Base-by-base conservation (phyloP, 2,888 invertebrate species). In the Dexiosoma caninum region DNA sequence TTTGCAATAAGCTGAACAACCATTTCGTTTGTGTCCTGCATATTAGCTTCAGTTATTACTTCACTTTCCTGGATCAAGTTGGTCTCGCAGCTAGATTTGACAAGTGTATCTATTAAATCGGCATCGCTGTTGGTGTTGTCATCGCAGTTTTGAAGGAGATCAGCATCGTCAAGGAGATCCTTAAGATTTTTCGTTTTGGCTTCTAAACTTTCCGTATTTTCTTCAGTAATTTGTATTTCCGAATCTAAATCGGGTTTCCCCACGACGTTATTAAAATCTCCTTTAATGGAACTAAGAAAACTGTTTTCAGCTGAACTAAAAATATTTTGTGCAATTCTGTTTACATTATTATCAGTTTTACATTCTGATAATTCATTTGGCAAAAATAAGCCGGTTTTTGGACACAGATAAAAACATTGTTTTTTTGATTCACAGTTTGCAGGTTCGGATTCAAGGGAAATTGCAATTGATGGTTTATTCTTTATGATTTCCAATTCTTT, bases 11-110 rank as follows among this genome's bases (percentile, higher is more conserved):
- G 71, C 7, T 94, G 90, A 71, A 92, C 92, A 75, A 94, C 92
- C 78, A 94, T 93, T 85, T 94, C 94, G 2, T 91, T 90, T 7
- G 92, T 92, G 0, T 16, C 30, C 9, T 59, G 35, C 82, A 85
- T 21, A 23, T 1, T 10, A 12, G 91, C 76, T 72, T 71, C 83
- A 72, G 30, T 64, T 32, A 42, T 46, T 44, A 81, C 53, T 66
- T 86, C 85, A 72, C 84, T 84, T 23, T 85, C 85, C 74, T 88
- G 87, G 83, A 89, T 87, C 83, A 92, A 92, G 85, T 93, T 92
- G 85, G 93, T 92, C 85, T 93, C 93, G 86, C 93, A 93, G 70
- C 93, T 92, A 78, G 92, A 92, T 85, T 93, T 92, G 4, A 93
- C 92, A 55, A 93, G 89, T 1, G 93, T 93, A 85, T 93, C 93